A percentile compares a stretch with the other conserved stretches of the same genome.
These are phyloP conservation scores for Oriolus oriolus DNA, from an alignment of 2,113 vertebrate genomes.

Conservation along the genomic window DNA sequence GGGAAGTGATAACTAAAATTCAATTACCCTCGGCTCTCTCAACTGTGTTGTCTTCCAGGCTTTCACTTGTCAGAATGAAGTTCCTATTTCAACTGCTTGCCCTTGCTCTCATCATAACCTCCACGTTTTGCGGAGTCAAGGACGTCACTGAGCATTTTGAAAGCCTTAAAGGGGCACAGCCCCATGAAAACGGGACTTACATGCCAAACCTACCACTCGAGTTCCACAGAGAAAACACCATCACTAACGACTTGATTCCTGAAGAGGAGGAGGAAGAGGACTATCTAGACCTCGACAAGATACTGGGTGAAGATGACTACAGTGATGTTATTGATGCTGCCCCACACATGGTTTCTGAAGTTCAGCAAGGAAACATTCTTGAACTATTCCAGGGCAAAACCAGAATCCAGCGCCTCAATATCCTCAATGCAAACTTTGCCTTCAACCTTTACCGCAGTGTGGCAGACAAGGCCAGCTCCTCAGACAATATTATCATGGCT, in stretches of 20 bases:
- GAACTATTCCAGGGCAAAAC: conserved; percentile 87
- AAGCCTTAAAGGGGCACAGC: conserved; percentile 19
- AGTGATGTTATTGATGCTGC: conserved; percentile 84
- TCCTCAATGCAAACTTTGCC: conserved; percentile 87
- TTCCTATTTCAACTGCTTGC: conserved; percentile 47
- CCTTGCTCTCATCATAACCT: conserved; percentile 68
- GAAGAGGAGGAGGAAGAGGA: conserved; percentile 79
- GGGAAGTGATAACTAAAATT: not conserved
- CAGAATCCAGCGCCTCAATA: conserved; percentile 90
- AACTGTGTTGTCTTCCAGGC: not conserved
- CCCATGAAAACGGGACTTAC: not conserved
- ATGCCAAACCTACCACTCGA: conserved; percentile 72
- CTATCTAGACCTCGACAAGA: conserved; percentile 87
- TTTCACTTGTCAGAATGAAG: conserved; percentile 77
- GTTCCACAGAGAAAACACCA: conserved; percentile 90
- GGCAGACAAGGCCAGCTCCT: conserved; percentile 76
- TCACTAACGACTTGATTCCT: conserved; percentile 85
- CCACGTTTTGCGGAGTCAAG: conserved; percentile 71
- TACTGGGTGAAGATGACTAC: conserved; percentile 83
- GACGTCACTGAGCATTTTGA: conserved; percentile 73
- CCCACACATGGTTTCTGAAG: conserved; percentile 75
- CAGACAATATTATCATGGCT: conserved; percentile 89
- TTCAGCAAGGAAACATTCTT: conserved; percentile 79
- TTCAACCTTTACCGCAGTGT: conserved; percentile 88
- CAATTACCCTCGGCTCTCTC: not conserved